Evolutionary conservation across 2,113 vertebrate species (phyloP).

Genomic region (Cisticola juncidis): DNA sequence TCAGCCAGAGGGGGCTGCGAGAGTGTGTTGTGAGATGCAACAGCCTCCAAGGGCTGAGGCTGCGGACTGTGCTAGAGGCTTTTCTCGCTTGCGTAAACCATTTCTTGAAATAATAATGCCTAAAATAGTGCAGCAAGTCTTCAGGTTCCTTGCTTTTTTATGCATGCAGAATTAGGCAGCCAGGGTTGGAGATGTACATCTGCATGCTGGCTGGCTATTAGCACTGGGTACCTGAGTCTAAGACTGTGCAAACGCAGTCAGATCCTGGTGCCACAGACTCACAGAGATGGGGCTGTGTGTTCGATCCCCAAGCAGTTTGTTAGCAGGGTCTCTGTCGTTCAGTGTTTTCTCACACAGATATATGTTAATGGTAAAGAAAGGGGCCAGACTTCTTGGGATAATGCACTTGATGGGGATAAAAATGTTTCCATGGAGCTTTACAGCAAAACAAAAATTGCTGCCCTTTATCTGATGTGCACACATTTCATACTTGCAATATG

Average conservation of each 20-base stretch:
- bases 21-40: conserved; percentile 27
- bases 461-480: conserved; percentile 71
- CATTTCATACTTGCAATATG: conserved; percentile 72
- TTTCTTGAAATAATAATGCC: conserved; percentile 61
- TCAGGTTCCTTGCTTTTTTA: conserved; percentile 14
- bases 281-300: rapidly evolving
- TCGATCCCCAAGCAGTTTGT: background rate
- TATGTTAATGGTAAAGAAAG: background rate
- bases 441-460: conserved; percentile 52
- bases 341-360: background rate
- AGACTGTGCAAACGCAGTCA: rapidly evolving
- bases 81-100: conserved; percentile 64
- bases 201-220: background rate
- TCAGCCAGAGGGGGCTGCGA: conserved; percentile 63
- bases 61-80: conserved; percentile 62
- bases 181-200: background rate
- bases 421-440: conserved; percentile 55
- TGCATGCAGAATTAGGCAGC: background rate
- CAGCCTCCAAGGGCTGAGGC: background rate
- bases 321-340: rapidly evolving
- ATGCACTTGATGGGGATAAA: conserved; percentile 17
- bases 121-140: conserved; percentile 52
- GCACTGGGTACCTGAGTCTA: background rate
- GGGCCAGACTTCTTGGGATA: conserved; percentile 32
- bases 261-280: background rate